A percentile compares a stretch with the other conserved stretches of the same genome.
Evolutionary conservation across 2,113 vertebrate species (phyloP).

Genomic region (Hipposideros armiger): DNA sequence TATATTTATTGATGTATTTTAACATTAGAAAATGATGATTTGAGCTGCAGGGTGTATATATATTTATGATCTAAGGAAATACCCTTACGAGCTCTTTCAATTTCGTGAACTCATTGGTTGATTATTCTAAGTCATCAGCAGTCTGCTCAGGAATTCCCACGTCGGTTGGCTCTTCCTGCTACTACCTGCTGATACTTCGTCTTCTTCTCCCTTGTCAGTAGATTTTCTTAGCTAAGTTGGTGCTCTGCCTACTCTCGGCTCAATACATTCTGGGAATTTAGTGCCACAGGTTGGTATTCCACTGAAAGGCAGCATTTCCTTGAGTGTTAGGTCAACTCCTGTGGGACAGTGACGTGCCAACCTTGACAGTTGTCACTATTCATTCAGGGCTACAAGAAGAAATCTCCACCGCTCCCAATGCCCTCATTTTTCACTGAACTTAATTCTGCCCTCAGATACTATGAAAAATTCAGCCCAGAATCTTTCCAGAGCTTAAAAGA

Average conservation of each 20-base stretch:
- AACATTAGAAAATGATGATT: neutral
- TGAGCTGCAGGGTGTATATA: neutral
- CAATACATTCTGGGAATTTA: neutral
- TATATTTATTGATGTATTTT: neutral
- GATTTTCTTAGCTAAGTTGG: neutral
- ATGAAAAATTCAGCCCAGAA: neutral
- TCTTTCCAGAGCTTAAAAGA: neutral
- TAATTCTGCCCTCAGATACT: neutral
- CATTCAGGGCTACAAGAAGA: too few relatives aligned
- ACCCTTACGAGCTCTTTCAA: neutral
- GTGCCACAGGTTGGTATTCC: neutral
- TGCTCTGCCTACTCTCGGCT: neutral
- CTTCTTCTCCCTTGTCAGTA: neutral
- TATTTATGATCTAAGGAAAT: neutral
- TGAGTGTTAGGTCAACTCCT: neutral
- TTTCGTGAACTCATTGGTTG: neutral
- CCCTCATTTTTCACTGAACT: neutral
- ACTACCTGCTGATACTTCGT: neutral
- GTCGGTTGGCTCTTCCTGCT: neutral
- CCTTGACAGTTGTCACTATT: neutral
- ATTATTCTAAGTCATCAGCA: neutral
- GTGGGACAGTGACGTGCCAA: neutral
- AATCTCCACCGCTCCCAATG: neutral
- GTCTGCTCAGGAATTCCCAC: neutral
- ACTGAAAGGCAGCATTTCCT: neutral